Percentiles rank a stretch among this genome's conserved stretches.
phyloP scores from a whole-genome alignment of 2,888 invertebrate genomes.

The Lymantria monacha region DNA sequence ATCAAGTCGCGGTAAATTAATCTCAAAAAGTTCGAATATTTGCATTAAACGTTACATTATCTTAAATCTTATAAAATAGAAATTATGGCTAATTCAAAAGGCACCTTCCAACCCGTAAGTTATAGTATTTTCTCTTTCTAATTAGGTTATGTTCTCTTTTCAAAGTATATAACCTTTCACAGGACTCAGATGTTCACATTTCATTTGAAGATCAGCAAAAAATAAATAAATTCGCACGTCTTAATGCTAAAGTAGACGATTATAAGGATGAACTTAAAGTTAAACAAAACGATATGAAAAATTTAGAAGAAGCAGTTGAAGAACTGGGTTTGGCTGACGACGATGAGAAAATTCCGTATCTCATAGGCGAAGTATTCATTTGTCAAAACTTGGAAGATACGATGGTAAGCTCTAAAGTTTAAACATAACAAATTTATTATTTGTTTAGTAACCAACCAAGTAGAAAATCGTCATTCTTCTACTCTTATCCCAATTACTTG shows the following conservation, averaged over 20 bases:
- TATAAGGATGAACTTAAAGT: constrained; percentile 92
- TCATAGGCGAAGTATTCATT: constrained; percentile 95
- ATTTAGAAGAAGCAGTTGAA: constrained; percentile 95
- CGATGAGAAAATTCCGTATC: constrained; percentile 88
- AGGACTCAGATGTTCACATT: constrained; percentile 96
- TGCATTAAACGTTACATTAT: too few species aligned
- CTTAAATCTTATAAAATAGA: neutral
- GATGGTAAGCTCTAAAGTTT: constrained; percentile 74
- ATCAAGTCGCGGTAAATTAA: too few species aligned
- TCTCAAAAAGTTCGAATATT: too few species aligned
- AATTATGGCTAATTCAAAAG: constrained; percentile 77
- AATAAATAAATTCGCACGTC: constrained; percentile 97
- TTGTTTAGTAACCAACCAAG: neutral
- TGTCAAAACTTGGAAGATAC: constrained; percentile 89
- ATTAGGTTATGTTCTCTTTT: constrained; percentile 17
- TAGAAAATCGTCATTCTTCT: too few species aligned
- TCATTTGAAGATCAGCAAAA: constrained; percentile 98
- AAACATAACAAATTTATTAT: neutral
- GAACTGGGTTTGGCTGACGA: constrained; percentile 92
- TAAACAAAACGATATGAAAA: constrained; percentile 95
- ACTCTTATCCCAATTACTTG: too few species aligned
- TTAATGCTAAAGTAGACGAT: constrained; percentile 96
- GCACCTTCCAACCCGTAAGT: constrained; percentile 87
- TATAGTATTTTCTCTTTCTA: constrained; percentile 4
- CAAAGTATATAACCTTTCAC: constrained; percentile 23